Evolutionary conservation across 1,140 invertebrate genomes (phyloP), one percentile per base, ranked within the genome.

Genomic region (Drosophila novamexicana): DNA sequence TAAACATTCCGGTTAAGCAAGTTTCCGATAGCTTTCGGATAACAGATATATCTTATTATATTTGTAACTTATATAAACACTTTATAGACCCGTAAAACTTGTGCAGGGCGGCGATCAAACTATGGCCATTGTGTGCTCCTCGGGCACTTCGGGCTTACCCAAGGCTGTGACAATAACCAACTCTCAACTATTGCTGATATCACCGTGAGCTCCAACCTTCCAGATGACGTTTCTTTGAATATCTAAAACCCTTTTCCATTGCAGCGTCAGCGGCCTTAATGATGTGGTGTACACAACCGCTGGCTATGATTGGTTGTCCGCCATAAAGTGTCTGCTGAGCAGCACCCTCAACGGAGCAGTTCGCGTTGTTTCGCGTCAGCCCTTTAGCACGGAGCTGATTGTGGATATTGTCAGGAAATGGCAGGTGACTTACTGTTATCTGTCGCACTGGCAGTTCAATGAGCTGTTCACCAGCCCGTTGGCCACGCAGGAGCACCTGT

Each of bases 131-230:
- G 62, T 93, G 1, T 93, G 81, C 52, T 94, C 95, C 0, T 96
- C 95, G 66, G 96, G 96, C 9, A 96, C 96, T 9, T 96, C 96
- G 42, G 96, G 96, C 54, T 88, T 94, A 18, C 96, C 96, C 1
- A 97, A 97, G 92, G 96, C 96, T 14, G 96, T 96, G 0, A 94
- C 94, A 88, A 86, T 96, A 5, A 95, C 95, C 3, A 95, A 96
- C 34, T 40, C 50, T 2, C 72, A 75, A 6, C 12, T 63, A 1
- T 9, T 63, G 44, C 9, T 52, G 6, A 18, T 63, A 10, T 1
- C 44, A 7, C 54, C 34, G 66, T 75, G 9, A 52, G 52, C 52
- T n/a, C 2, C 4, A 7, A n/a, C 3, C 6, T 47, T 6, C 22
- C 22, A 29, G 22, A 29, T 29, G 3, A 10, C 6, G 0, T 14